These are phyloP conservation scores for Scaptomyza caliginosa DNA, from an alignment of 2,888 invertebrate species.

Conservation along the genomic window DNA sequence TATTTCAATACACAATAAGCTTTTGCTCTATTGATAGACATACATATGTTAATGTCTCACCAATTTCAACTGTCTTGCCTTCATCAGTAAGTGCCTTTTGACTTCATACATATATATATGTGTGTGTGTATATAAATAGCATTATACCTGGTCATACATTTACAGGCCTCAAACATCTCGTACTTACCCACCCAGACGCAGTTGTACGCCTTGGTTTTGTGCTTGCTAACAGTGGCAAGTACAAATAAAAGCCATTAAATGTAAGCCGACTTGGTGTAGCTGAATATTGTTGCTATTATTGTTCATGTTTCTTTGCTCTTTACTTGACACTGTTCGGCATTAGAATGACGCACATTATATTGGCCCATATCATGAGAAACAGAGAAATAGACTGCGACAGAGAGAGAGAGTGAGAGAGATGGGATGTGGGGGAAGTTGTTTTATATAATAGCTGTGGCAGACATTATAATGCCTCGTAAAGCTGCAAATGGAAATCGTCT, in stretches of 20 bases:
- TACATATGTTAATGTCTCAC: constrained; percentile 7
- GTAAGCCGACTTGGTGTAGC: constrained; percentile 62
- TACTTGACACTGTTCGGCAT: constrained; percentile 50
- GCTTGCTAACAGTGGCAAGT: constrained; percentile 59
- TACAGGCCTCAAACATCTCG: neutral
- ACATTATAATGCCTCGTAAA: constrained; percentile 35
- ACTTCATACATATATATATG: neutral
- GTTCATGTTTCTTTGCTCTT: constrained; percentile 17
- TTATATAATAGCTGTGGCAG: constrained; percentile 12
- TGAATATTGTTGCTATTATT: constrained; percentile 16
- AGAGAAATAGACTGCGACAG: constrained; percentile 19
- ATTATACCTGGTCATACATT: constrained; percentile 18
- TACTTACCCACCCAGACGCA: neutral
- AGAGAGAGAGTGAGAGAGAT: neutral
- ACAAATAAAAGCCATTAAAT: constrained; percentile 77
- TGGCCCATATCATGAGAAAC: no score
- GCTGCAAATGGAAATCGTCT: constrained; percentile 37
- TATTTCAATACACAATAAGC: constrained; percentile 10
- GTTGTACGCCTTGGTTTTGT: constrained; percentile 7
- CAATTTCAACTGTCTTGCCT: constrained; percentile 7
- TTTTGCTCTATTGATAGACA: neutral
- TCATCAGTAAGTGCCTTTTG: constrained; percentile 14
- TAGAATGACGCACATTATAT: constrained; percentile 67
- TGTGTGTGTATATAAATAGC: neutral
- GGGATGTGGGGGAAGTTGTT: constrained; percentile 2